Evolutionary conservation across 2,888 invertebrate species (phyloP), one percentile per base, ranked within the genome.

Genomic region (Cryptophagus acutangulus): DNA sequence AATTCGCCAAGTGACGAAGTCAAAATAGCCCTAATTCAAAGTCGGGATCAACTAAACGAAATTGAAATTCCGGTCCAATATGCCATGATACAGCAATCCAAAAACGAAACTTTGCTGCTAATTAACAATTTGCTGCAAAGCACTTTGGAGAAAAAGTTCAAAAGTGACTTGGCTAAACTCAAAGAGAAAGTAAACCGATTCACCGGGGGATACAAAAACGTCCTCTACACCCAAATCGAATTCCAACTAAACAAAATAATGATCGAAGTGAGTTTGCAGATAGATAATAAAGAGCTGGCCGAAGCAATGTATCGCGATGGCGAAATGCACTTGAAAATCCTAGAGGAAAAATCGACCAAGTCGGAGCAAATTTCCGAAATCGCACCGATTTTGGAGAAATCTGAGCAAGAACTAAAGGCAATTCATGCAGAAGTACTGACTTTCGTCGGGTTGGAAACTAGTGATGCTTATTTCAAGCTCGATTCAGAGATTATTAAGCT

Each of bases 201-300:
- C 44, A 47, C 51, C 10, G 59, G 60, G 2, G 46, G 52, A 1
- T 55, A 55, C 38, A 52, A 49, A 41, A 57, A 58, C 4, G 56
- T 59, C 1, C 37, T 56, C n/a, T 60, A 57, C 30, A 56, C 54
- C 17, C 41, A 48, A 15, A 43, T 60, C 10, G 60, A 60, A 37
- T 49, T 50, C 25, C 53, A 57, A 18, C 33, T 58, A 9, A 53
- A 55, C 31, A 54, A 51, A 35, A 26, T 51, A 14, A 40, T 52
- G 5, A 17, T 44, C 8, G 45, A 52, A 18, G 43, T 48, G 1
- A 49, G 45, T 12, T 49, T 51, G 12, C 38, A 46, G 20, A 35
- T 54, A n/a, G 41, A 47, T 1, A 46, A 55, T 28, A 43, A 45
- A 41, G 18, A 33, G 2, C 36, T 33, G 12, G 38, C 50, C 5